These are phyloP conservation scores for Smutsia gigantea DNA, from an alignment of 2,797 vertebrate species.

Conservation along the genomic window DNA sequence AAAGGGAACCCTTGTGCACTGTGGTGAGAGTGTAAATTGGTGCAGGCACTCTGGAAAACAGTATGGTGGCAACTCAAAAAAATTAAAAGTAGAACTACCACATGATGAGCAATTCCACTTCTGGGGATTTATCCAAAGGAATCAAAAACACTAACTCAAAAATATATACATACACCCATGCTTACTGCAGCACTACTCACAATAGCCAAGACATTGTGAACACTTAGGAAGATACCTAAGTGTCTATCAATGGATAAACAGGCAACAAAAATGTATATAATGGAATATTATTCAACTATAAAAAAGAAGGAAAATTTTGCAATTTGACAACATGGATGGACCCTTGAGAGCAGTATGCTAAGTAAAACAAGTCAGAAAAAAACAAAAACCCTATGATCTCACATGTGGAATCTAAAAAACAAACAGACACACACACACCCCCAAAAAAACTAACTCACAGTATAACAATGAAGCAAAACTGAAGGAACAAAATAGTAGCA, in stretches of 20 bases:
- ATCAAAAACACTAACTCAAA: neutral
- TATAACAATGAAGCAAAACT: too few species aligned
- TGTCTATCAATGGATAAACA: neutral
- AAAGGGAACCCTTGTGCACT: neutral
- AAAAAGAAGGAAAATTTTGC: neutral
- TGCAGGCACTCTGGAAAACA: neutral
- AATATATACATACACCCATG: neutral
- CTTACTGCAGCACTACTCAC: neutral
- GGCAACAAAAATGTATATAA: neutral
- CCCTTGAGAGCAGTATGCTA: neutral
- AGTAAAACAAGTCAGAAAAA: neutral
- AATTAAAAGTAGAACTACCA: neutral
- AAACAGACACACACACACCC: neutral
- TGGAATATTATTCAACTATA: neutral
- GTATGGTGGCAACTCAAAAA: neutral
- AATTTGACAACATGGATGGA: neutral
- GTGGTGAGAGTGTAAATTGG: neutral
- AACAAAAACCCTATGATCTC: neutral
- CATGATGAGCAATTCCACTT: neutral
- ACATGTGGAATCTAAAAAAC: neutral
- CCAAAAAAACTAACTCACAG: neutral
- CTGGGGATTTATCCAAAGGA: neutral
- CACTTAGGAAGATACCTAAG: neutral
- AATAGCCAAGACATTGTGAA: neutral
- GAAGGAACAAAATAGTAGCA: too few species aligned